Evolutionary conservation across 1,140 invertebrate genomes (phyloP).

Genomic region (Cydia amplana): DNA sequence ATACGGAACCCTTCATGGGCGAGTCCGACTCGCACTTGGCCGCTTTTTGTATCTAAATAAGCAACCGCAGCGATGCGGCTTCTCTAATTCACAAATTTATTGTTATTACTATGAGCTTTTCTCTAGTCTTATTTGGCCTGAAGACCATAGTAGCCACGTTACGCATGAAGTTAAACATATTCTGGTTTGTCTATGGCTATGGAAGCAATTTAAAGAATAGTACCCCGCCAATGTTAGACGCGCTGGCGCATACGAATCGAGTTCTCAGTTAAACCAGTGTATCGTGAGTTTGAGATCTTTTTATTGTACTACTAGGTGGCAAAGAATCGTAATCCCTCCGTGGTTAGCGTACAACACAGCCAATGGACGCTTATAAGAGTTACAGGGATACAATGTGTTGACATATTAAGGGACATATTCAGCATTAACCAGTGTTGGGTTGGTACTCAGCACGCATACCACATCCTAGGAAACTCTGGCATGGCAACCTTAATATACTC

Average conservation of each 20-base stretch:
- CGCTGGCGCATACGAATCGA: background rate
- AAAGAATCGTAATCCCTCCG: too few relatives aligned
- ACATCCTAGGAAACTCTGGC: too few relatives aligned
- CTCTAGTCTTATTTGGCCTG: background rate
- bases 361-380: too few relatives aligned
- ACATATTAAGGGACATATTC: too few relatives aligned
- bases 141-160: background rate
- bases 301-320: background rate
- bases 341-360: too few relatives aligned
- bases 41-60: conserved; percentile 20
- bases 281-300: background rate
- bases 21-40: too few relatives aligned
- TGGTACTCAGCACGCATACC: too few relatives aligned
- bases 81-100: background rate
- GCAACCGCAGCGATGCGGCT: conserved; percentile 29
- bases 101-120: background rate
- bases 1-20: too few relatives aligned
- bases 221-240: background rate
- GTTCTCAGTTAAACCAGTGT: background rate
- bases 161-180: background rate
- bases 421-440: too few relatives aligned
- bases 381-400: too few relatives aligned
- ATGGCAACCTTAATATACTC: too few relatives aligned
- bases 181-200: background rate
- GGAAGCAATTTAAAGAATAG: background rate